These are phyloP conservation scores for Drosophila anceps DNA, from an alignment of 2,888 invertebrate genomes.

Conservation along the genomic window DNA sequence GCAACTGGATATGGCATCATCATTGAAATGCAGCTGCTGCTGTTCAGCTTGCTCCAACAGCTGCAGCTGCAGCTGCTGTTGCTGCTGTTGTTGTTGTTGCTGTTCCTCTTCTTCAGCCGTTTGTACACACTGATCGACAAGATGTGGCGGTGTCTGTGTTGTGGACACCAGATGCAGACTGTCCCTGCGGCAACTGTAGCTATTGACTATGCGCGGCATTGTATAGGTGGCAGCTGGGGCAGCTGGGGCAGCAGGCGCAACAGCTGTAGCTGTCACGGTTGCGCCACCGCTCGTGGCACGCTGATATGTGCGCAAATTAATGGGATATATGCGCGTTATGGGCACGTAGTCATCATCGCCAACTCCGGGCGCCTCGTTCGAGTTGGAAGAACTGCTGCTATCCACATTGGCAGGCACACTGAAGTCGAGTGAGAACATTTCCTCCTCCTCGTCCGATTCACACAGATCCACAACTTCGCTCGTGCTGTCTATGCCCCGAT, in stretches of 20 bases:
- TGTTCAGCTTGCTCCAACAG: not conserved
- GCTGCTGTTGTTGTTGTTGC: conserved; percentile 5
- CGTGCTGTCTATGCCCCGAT: conserved; percentile 64
- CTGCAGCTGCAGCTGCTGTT: not conserved
- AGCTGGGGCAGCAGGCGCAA: conserved; percentile 6
- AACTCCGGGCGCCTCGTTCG: conserved; percentile 42
- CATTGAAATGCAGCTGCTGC: conserved; percentile 2
- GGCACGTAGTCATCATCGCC: conserved; percentile 59
- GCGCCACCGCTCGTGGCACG: conserved; percentile 49
- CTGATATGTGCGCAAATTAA: conserved; percentile 70
- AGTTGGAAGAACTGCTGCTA: conserved; percentile 39
- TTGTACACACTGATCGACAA: conserved; percentile 69
- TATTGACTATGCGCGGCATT: conserved; percentile 71
- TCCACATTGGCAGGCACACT: conserved; percentile 72
- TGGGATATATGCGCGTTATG: conserved; percentile 65
- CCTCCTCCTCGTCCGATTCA: conserved; percentile 70
- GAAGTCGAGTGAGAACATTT: conserved; percentile 70
- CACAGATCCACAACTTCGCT: conserved; percentile 65
- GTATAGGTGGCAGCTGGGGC: conserved; percentile 38
- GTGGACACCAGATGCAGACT: conserved; percentile 72
- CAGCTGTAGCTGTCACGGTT: not conserved
- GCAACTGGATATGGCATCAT: conserved; percentile 38
- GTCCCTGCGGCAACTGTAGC: conserved; percentile 70
- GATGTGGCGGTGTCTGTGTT: conserved; percentile 59
- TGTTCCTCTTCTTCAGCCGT: conserved; percentile 44